Conservation (phyloP, 2,113 vertebrate species). For the Cinclus cinclus region DNA sequence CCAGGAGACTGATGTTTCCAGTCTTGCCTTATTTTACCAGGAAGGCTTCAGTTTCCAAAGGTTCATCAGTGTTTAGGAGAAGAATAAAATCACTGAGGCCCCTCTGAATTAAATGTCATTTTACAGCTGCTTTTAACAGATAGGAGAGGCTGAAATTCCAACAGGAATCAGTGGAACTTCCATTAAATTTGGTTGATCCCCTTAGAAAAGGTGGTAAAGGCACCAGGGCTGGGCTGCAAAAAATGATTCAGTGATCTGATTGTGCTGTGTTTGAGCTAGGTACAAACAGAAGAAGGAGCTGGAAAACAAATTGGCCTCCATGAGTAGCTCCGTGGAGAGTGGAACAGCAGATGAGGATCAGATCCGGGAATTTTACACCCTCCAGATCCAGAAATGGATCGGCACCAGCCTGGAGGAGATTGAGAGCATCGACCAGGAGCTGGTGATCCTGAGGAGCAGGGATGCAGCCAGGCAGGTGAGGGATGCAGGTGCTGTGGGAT, state of each 20-base stretch:
- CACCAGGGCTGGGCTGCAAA: too few species aligned
- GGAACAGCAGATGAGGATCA: constrained; percentile 86
- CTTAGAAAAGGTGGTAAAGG: neutral
- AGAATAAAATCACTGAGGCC: neutral
- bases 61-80: neutral
- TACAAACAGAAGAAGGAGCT: constrained; percentile 90
- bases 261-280: constrained; percentile 55
- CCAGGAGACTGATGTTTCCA: neutral
- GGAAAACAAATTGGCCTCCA: constrained; percentile 80
- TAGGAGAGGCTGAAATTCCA: neutral
- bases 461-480: constrained; percentile 75
- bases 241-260: neutral
- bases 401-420: constrained; percentile 85
- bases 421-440: constrained; percentile 91
- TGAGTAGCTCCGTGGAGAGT: constrained; percentile 76
- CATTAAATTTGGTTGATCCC: neutral
- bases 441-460: constrained; percentile 82
- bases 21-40: neutral
- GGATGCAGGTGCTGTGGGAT: neutral
- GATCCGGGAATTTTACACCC: constrained; percentile 83
- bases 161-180: neutral
- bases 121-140: neutral
- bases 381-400: constrained; percentile 85
- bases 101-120: neutral
- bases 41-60: neutral